Evolutionary conservation across 35 echinoderm and acorn worm genomes (phyloP), one percentile per base, ranked within the genome.

Genomic region (Apostichopus japonicus): DNA sequence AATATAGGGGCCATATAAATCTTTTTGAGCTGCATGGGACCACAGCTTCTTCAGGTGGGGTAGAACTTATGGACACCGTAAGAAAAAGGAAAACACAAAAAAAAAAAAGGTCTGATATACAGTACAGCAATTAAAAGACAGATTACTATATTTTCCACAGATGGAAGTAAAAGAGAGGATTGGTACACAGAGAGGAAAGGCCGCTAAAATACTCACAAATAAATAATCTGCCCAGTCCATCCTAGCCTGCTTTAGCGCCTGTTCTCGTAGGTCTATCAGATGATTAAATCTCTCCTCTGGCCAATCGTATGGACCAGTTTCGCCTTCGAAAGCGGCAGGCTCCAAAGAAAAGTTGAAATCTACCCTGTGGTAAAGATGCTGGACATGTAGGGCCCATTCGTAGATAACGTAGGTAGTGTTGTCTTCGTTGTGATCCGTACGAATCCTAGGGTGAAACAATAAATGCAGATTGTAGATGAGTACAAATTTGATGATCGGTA

Each of bases 191-290:
- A 4, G 33, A 44, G 33, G 33, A 1, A 44, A 44, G 33, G 33
- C 33, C 4, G 33, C 2, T 44, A 44, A 44, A 44, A 87, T 61
- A 96, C 97, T 98, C 76, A 98, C 97, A 93, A 94, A 94, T 84
- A 96, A 58, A 93, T 96, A 98, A 78, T 98, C 93, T 2, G 97
- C 97, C 97, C 97, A 98, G 13, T 94, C 86, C 67, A 23, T 84
- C 73, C 97, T 77, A 8, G 97, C 97, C 80, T 94, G 95, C 2
- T 94, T 53, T 9, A 98, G 77, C 59, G 97, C 94, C 9, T 79
- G 51, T 78, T 98, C 88, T 67, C 94, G 92, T 24, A 98, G 91
- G 15, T 84, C 23, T 13, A 98, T 94, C 6, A 98, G 21, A 77
- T 96, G 94, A 23, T 90, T 19, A 77, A 94, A 96, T 77, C 97